A percentile compares a stretch with the other conserved stretches of the same genome.
Evolutionary conservation across 2,797 vertebrate genomes (phyloP).

Genomic region (Loris lydekkerianus): DNA sequence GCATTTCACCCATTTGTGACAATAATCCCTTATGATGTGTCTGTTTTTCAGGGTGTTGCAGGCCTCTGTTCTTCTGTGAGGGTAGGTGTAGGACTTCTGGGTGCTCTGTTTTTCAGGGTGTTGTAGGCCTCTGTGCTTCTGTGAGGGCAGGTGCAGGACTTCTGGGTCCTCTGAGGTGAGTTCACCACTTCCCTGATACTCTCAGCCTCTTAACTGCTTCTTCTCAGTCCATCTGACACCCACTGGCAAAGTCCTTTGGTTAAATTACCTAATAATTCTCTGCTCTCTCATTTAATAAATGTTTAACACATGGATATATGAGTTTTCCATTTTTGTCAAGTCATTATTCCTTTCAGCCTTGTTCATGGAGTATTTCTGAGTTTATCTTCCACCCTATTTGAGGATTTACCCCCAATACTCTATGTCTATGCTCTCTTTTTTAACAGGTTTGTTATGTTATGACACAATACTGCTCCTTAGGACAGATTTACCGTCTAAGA

Average conservation of each 20-base stretch:
- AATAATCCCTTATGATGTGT: background rate
- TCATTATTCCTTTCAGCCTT: conserved; percentile 7
- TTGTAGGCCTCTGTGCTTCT: background rate
- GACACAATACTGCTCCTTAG: conserved; percentile 16
- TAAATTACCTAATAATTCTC: conserved; percentile 25
- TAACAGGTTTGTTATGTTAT: background rate
- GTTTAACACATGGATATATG: background rate
- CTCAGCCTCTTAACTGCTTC: background rate
- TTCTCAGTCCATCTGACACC: background rate
- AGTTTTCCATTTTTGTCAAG: conserved; percentile 12
- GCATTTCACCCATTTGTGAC: background rate
- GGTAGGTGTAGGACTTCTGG: too few relatives aligned
- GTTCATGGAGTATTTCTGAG: conserved; percentile 6
- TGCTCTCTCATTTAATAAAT: background rate
- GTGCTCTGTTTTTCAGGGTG: conserved; percentile 44
- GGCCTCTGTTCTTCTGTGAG: too few relatives aligned
- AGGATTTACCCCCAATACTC: background rate
- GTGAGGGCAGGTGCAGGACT: conserved; percentile 11
- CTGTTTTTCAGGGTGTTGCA: background rate
- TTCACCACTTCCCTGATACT: background rate
- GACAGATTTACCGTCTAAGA: background rate
- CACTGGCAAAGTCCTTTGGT: background rate
- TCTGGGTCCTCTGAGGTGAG: background rate
- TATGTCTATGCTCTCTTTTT: background rate
- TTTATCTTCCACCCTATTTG: background rate